Evolutionary conservation across 2,113 vertebrate species (phyloP).

Genomic region (Pterocles gutturalis): DNA sequence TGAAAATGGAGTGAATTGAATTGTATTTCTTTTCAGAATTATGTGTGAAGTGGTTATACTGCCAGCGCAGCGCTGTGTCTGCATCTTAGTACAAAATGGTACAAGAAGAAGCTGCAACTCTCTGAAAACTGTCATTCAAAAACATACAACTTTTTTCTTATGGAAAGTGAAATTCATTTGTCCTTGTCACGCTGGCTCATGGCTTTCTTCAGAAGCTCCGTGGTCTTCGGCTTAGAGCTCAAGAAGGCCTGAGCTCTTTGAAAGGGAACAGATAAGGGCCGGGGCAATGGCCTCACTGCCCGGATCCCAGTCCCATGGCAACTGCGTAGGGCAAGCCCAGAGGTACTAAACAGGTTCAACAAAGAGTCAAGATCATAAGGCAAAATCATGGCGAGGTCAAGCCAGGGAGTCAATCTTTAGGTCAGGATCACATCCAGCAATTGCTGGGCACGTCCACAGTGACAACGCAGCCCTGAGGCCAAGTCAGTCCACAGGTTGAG

Average conservation of each 20-base stretch:
- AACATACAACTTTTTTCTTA: not conserved
- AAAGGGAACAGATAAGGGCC: not conserved
- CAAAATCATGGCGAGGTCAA: not conserved
- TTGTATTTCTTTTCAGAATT: not conserved
- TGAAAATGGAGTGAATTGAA: not conserved
- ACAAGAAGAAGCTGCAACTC: not conserved
- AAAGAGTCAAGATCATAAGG: not conserved
- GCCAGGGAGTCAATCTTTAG: not conserved
- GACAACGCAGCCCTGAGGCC: not conserved
- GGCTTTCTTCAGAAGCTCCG: not conserved
- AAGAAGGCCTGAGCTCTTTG: not conserved
- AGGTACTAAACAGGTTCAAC: fast-evolving
- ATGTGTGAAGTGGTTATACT: not conserved
- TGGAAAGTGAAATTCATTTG: not conserved
- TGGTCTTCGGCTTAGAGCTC: not conserved
- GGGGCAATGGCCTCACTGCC: not conserved
- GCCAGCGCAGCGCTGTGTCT: not conserved
- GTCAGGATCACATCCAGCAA: not conserved
- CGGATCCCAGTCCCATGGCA: too few species aligned
- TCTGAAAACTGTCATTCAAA: not conserved
- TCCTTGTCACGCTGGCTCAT: not conserved
- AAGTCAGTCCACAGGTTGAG: not conserved
- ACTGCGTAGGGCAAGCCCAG: not conserved
- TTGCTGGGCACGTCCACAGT: not conserved
- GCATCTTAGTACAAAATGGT: not conserved